phyloP scores from a whole-genome alignment of 2,113 vertebrate genomes.

The Oceanodroma tethys region DNA sequence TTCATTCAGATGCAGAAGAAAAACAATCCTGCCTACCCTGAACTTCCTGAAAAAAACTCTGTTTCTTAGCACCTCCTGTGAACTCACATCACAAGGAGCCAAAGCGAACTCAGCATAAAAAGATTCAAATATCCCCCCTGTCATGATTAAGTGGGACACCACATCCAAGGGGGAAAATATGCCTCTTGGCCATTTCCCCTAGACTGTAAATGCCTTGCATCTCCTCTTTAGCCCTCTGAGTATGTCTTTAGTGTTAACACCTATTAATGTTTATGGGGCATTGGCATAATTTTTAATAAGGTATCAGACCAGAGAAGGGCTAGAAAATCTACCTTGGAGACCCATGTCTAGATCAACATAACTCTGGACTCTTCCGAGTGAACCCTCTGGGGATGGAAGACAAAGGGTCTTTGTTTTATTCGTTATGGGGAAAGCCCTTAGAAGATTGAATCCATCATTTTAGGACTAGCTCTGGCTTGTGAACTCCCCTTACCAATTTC shows the following conservation, averaged over 20 bases:
- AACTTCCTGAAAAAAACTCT: constrained; percentile 27
- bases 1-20: constrained; percentile 37
- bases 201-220: not conserved
- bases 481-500: not conserved
- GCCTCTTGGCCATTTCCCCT: not conserved
- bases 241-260: not conserved
- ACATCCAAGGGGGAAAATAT: not conserved
- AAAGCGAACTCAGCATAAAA: not conserved
- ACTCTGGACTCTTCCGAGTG: not conserved
- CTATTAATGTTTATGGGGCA: not conserved
- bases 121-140: constrained; percentile 14
- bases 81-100: not conserved
- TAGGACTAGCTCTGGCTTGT: not conserved
- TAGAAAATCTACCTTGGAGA: not conserved
- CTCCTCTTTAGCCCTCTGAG: not conserved
- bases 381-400: not conserved
- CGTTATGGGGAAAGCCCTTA: not conserved
- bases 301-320: not conserved
- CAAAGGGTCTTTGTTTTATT: not conserved
- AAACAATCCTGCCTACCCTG: constrained; percentile 7
- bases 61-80: not conserved
- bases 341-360: not conserved
- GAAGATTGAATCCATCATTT: not conserved
- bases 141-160: not conserved
- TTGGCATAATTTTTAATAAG: not conserved